Conservation (phyloP, 2,888 invertebrate species). For the Brenthis hecate region DNA sequence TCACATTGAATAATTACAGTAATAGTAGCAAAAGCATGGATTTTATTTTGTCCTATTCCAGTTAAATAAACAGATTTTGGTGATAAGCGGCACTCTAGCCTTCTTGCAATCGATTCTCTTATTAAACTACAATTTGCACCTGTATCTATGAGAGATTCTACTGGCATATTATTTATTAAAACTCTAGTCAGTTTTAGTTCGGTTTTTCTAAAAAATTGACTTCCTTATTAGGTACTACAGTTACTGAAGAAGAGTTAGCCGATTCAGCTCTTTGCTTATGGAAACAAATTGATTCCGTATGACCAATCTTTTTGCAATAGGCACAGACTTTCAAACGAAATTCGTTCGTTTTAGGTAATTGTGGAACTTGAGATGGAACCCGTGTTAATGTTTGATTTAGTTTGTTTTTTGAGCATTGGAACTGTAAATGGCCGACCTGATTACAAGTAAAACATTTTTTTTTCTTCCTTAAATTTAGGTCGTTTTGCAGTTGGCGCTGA, state of each 20-base stretch:
- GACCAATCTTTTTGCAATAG: constrained; percentile 39
- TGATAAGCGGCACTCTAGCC: constrained; percentile 20
- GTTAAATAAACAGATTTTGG: constrained; percentile 21
- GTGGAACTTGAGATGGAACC: no score
- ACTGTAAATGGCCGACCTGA: not conserved
- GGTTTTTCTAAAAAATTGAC: constrained; percentile 10
- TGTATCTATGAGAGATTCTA: constrained; percentile 38
- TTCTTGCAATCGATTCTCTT: constrained; percentile 37
- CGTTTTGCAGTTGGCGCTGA: not conserved
- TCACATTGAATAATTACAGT: constrained; percentile 36
- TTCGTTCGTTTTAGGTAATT: not conserved
- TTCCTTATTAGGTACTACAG: constrained; percentile 10
- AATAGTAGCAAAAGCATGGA: constrained; percentile 34
- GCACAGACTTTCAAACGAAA: constrained; percentile 24
- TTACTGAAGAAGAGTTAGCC: not conserved
- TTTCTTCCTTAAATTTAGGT: constrained; percentile 18
- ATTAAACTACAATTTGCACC: constrained; percentile 41
- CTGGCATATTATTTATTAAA: constrained; percentile 15
- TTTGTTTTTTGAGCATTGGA: no score
- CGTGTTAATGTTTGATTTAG: no score
- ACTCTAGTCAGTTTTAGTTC: constrained; percentile 33
- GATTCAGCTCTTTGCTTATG: no score
- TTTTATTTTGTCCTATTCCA: constrained; percentile 32
- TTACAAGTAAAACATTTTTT: constrained; percentile 15
- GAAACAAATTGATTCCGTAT: constrained; percentile 3